These are phyloP conservation scores for Sinhomidia bicolor DNA, from an alignment of 2,888 invertebrate species.

Conservation along the genomic window DNA sequence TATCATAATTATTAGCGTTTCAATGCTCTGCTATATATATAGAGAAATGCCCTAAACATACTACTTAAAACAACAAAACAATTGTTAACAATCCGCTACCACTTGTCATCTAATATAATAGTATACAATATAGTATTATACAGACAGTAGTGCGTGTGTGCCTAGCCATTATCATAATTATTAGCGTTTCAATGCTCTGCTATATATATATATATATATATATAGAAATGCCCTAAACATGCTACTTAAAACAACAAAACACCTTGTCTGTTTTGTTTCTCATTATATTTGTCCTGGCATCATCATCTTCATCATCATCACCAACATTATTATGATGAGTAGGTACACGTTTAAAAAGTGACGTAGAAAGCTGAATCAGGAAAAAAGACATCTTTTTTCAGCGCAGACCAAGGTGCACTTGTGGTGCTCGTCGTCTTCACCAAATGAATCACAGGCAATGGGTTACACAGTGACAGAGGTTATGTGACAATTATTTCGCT, in stretches of 20 bases:
- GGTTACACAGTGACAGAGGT: constrained; percentile 58
- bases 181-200: neutral
- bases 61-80: neutral
- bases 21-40: neutral
- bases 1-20: neutral
- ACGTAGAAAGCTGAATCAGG: neutral
- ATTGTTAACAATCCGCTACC: neutral
- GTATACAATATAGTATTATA: neutral
- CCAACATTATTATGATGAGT: neutral
- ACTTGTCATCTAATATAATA: neutral
- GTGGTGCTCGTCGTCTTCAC: neutral
- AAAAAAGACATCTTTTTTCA: neutral
- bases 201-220: too few species aligned
- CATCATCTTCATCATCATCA: neutral
- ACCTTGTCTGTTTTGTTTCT: neutral
- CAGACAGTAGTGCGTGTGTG: too few species aligned
- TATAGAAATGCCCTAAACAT: too few species aligned
- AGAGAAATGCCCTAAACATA: too few species aligned
- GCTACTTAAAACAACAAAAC: neutral
- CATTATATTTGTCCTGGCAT: neutral
- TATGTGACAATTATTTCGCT: constrained; percentile 53
- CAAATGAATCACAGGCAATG: constrained; percentile 56
- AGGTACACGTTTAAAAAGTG: neutral
- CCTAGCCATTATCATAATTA: neutral
- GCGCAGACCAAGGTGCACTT: neutral